Evolutionary conservation across 35 echinoderm and acorn worm species (phyloP), one percentile per base, ranked within the genome.

Genomic region (Apostichopus parvimensis): DNA sequence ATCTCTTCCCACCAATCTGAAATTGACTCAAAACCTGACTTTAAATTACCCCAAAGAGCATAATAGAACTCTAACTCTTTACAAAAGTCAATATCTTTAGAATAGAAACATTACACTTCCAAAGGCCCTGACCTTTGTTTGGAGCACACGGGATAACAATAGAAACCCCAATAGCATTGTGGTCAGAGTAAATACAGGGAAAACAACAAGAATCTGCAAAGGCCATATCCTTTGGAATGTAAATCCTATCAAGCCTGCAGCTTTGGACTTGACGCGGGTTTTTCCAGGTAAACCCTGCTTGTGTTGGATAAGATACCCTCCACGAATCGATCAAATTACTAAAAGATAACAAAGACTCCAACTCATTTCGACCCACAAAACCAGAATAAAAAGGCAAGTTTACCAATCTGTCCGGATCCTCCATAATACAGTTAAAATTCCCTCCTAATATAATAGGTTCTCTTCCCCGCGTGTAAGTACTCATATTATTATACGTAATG

Each of bases 401-500:
- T 58, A 70, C 82, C 21, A 45, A n/a, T 62, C 79, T 80, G 62
- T 92, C 91, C 8, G 15, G 59, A 6, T 56, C 25, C 21, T 62
- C 13, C 24, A 92, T 60, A 45, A 92, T 34, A 92, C 91, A 92
- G 66, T 92, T 92, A 92, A 92, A 92, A 83, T 92, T 20, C n/a
- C 91, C 79, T 4, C 18, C 91, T 1, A 92, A n/a, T 65, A 92
- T 61, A 45, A 92, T 2, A 22, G 91, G 91, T 13, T 82, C n/a
- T 52, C 53, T 59, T 53, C 91, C 79, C 45, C 59, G 52, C 26
- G 24, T 59, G 25, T 9, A 60, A 28, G 5, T 34, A 81, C 18
- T 4, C 6, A 83, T 14, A 64, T 55, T 18, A 83, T 83, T 80
- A 92, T 83, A 71, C 91, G 91, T 28, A 92, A 82, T 21, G 54